phyloP scores from a whole-genome alignment of 2,113 vertebrate genomes.

The Erpornis zantholeuca region DNA sequence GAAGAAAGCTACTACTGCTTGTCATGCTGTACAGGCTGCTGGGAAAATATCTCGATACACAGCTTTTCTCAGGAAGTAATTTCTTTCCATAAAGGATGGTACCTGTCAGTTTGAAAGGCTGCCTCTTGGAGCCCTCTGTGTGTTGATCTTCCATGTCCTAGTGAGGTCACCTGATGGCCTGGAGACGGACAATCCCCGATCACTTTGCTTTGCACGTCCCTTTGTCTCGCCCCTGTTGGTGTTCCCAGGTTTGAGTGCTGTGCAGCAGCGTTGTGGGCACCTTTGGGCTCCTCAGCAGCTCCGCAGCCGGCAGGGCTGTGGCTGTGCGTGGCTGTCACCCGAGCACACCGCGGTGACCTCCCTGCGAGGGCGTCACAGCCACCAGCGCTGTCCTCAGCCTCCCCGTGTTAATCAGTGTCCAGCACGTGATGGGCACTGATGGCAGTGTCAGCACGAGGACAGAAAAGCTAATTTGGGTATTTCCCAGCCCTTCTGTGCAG shows the following conservation, averaged over 20 bases:
- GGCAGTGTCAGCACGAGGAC: fast-evolving
- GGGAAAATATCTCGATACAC: background rate
- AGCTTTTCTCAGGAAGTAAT: background rate
- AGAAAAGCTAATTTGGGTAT: background rate
- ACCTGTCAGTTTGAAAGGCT: background rate
- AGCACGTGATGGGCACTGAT: fast-evolving
- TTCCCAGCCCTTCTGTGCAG: background rate
- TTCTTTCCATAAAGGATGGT: background rate
- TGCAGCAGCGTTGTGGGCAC: background rate
- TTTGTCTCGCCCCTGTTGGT: background rate
- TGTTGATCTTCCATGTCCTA: background rate
- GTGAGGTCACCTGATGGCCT: background rate
- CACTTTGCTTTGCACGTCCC: fast-evolving
- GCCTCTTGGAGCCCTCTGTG: background rate
- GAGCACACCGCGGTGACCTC: background rate
- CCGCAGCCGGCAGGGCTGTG: fast-evolving
- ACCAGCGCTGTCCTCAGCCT: fast-evolving
- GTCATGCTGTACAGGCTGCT: background rate
- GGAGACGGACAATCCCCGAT: background rate
- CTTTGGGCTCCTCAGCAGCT: background rate
- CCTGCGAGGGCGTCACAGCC: background rate
- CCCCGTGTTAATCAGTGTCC: background rate
- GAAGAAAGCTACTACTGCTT: background rate
- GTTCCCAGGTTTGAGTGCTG: background rate
- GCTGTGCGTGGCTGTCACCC: fast-evolving